Evolutionary conservation across 2,888 invertebrate genomes (phyloP).

Genomic region (Ophioninae sp.): DNA sequence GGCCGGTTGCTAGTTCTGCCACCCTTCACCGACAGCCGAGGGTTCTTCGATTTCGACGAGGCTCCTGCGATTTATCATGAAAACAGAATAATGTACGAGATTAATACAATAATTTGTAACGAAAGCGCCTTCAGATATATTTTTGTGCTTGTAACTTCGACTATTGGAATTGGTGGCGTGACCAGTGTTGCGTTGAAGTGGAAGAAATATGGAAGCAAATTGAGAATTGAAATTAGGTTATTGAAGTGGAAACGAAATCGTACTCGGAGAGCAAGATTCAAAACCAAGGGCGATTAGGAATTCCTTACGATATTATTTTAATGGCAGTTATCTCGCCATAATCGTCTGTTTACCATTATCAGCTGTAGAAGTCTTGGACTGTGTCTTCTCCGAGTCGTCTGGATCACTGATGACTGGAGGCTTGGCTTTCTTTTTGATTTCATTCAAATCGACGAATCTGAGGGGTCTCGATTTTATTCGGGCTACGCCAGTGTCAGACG

Average conservation of each 20-base stretch:
- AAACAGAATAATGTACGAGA: background rate
- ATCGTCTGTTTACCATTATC: background rate
- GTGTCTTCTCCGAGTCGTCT: constrained; percentile 61
- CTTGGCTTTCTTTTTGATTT: constrained; percentile 66
- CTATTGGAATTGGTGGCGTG: background rate
- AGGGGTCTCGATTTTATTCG: constrained; percentile 69
- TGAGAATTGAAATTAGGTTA: no score
- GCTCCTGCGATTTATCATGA: background rate
- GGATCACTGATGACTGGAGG: constrained; percentile 68
- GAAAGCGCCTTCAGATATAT: background rate
- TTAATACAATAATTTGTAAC: background rate
- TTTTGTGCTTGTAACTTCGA: background rate
- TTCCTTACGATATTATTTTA: background rate
- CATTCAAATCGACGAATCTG: constrained; percentile 71
- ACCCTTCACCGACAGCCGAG: constrained; percentile 43
- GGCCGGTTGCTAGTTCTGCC: constrained; percentile 56
- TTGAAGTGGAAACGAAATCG: background rate
- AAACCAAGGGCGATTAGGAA: background rate
- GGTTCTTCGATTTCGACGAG: constrained; percentile 47
- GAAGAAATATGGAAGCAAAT: background rate
- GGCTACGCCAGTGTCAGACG: constrained; percentile 63
- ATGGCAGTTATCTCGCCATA: background rate
- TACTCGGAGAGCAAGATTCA: background rate
- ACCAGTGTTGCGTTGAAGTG: background rate
- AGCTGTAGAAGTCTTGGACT: constrained; percentile 17